Evolutionary conservation across 2,113 vertebrate genomes (phyloP), one percentile per base, ranked within the genome.

Genomic region (Zapornia atra): DNA sequence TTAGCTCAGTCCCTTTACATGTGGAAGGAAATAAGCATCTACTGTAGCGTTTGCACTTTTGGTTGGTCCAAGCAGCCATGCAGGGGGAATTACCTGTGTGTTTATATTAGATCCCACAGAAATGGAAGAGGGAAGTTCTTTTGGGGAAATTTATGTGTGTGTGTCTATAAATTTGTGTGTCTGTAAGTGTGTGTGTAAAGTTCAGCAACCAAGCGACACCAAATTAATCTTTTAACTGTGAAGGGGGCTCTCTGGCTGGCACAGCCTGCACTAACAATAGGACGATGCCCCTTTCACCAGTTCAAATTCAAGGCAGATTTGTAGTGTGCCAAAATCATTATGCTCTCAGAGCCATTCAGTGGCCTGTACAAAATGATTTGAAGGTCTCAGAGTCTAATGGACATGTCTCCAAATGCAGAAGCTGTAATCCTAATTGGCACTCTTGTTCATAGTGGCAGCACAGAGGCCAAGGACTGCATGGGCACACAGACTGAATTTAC

Each of bases 361-460:
- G 70, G 82, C 82, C 86, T 95, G 59, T 56, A 38, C 90, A 73
- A 96, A 94, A 94, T 79, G 66, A 94, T 79, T 42, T 71, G 60
- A 84, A 75, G 48, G 17, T 89, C 94, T 94, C 89, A 66, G 82
- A 93, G 83, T 87, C 60, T 64, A 68, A 68, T 63, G 81, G 81
- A 94, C 82, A 70, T 21, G 26, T 93, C 86, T 96, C 93, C 85
- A 87, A 61, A 94, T 94, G 50, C 95, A 94, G 85, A 86, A 93
- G 76, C 51, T 94, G 82, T 4, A 14, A 71, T 96, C 57, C 88
- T 94, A 77, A 93, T 85, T 95, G 82, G 50, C 71, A 70, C 48
- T 60, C 73, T 69, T 63, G 73, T 85, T 94, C 82, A 44, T 53
- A 75, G 84, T 48, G 68, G n/a, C 4, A 5, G 25, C 64, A 15